Base-by-base conservation (phyloP, 2,113 vertebrate genomes). In the Etheostoma cragini region DNA sequence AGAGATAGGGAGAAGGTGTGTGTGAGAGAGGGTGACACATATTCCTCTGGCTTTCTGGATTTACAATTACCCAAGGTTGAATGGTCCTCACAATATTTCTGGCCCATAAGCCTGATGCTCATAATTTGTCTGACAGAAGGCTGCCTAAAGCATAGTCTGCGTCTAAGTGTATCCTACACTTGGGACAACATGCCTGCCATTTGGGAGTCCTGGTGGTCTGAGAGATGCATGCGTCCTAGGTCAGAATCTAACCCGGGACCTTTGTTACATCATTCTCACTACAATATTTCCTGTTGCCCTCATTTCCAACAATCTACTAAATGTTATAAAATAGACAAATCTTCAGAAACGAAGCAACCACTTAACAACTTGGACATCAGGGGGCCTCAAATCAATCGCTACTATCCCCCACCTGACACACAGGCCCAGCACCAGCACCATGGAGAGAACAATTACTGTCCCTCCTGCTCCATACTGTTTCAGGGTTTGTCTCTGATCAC, bases 381-480 rank as follows among this genome's bases (percentile, higher is more conserved):
- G 61, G 45, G 76, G 73, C 38, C 50, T 69, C 17, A 50, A 88
- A 78, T 61, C 24, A 86, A 87, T 72, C 1, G 1, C 75, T 70
- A 3, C 78, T 24, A 63, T 73, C 61, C 30, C 52, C 73, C 72
- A 81, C 71, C 66, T 68, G 73, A 87, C 66, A 66, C 26, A 22
- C 52, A 74, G 81, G 64, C 78, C 83, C 49, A 74, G 70, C 58
- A 90, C 84, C 87, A 78, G 86, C 60, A 81, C 74, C 89, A 82
- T 71, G 66, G 77, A 85, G 90, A 87, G 86, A 89, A 89, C 89
- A 84, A 91, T 92, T 89, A 91, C 83, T 69, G 76, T 77, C 73
- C 42, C 56, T 69, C 58, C 5, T 74, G 77, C 76, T 66, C 52
- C 80, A 71, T 71, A 78, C 86, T 88, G 87, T 90, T 85, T 64